Conservation (phyloP, 2,888 invertebrate genomes). For the Ethmia dodecea region DNA sequence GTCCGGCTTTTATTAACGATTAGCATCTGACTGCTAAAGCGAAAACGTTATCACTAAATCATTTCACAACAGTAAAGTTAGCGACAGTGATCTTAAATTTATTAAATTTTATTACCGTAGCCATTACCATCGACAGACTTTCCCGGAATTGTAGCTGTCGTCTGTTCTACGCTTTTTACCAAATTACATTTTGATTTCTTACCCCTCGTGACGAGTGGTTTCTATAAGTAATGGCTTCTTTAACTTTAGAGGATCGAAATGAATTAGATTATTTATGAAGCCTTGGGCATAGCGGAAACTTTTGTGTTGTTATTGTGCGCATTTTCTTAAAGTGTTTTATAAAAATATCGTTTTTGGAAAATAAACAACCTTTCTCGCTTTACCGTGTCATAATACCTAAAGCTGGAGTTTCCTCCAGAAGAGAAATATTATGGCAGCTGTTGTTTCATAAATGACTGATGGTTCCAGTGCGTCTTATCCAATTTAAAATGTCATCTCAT, state of each 20-base stretch:
- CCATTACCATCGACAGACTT: conserved; percentile 27
- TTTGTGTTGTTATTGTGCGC: not conserved
- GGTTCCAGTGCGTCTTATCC: too few species aligned
- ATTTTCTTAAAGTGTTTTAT: too few species aligned
- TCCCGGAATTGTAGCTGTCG: conserved; percentile 32
- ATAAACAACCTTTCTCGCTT: too few species aligned
- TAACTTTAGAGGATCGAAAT: conserved; percentile 34
- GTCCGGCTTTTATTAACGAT: not conserved
- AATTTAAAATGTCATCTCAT: too few species aligned
- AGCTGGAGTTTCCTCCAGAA: too few species aligned
- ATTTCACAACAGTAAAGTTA: conserved; percentile 4
- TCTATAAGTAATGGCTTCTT: conserved; percentile 39
- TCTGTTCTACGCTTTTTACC: conserved; percentile 32
- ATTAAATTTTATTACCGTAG: conserved; percentile 30
- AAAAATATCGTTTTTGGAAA: too few species aligned
- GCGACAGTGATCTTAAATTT: conserved; percentile 14
- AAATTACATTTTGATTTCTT: conserved; percentile 44
- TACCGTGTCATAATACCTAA: too few species aligned
- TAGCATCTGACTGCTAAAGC: not conserved
- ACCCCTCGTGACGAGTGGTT: conserved; percentile 23
- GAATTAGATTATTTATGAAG: conserved; percentile 18
- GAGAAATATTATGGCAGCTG: too few species aligned
- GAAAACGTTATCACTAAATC: conserved; percentile 2
- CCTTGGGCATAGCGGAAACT: not conserved
- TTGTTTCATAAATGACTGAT: too few species aligned